Evolutionary conservation across 2,797 vertebrate genomes (phyloP).

Genomic region (Babyrousa celebensis): DNA sequence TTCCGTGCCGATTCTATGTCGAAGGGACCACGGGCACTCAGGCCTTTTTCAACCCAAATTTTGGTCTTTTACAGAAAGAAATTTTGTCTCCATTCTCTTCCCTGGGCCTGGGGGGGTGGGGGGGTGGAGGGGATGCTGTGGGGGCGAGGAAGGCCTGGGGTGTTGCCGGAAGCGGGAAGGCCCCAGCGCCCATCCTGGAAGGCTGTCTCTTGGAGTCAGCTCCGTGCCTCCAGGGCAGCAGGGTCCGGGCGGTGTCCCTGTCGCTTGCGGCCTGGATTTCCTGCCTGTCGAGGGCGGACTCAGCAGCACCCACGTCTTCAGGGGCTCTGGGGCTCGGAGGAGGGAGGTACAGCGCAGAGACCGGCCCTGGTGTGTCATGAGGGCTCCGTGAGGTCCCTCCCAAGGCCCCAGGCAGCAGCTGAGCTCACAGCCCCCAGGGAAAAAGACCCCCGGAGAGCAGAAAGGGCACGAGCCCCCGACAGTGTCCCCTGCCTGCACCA

Average conservation of each 20-base stretch:
- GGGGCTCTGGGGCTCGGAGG: not conserved
- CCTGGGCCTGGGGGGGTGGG: not conserved
- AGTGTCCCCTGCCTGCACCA: too few species aligned
- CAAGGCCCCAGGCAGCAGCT: not conserved
- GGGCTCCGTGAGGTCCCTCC: fast-evolving
- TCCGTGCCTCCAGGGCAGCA: too few species aligned
- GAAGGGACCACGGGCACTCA: not conserved
- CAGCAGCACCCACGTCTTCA: not conserved
- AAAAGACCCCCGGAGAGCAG: not conserved
- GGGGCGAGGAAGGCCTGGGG: not conserved
- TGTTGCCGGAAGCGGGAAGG: too few species aligned
- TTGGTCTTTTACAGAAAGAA: not conserved
- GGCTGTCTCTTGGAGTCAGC: too few species aligned
- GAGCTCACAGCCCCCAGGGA: not conserved
- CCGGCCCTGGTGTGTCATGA: fast-evolving
- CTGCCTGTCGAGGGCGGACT: not conserved
- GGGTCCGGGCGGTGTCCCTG: not conserved
- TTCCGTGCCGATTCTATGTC: not conserved
- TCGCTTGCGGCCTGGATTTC: not conserved
- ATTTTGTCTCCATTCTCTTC: not conserved
- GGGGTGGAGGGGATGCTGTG: not conserved
- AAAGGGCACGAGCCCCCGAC: not conserved
- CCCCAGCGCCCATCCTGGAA: too few species aligned
- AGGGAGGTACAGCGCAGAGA: not conserved
- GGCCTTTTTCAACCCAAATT: not conserved